Conservation (phyloP, 1,140 invertebrate genomes). For the Tribolium madens region DNA sequence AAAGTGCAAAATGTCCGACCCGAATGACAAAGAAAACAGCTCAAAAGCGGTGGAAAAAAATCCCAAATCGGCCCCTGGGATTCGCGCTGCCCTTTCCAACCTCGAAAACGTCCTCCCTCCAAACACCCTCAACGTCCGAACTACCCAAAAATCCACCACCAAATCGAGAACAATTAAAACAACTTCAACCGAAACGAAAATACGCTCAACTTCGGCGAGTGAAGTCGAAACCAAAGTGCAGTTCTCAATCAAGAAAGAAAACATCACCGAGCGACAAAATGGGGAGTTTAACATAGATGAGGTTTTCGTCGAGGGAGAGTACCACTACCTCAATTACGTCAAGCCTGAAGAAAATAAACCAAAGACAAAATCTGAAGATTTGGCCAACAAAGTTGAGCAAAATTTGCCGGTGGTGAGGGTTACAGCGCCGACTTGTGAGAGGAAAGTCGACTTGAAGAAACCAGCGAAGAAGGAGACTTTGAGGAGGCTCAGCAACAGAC, state of each 20-base stretch:
- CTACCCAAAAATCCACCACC: too few species aligned
- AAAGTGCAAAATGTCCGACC: background rate
- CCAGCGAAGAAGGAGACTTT: background rate
- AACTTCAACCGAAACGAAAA: background rate
- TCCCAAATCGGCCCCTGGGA: background rate
- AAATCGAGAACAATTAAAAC: too few species aligned
- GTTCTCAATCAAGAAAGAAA: background rate
- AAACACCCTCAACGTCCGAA: background rate
- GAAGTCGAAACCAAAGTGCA: background rate
- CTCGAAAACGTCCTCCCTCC: background rate
- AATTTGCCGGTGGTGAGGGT: background rate
- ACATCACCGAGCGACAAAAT: background rate
- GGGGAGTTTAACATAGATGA: background rate
- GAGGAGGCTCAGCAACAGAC: background rate
- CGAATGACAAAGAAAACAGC: background rate
- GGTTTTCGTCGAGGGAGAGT: background rate
- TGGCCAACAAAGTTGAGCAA: background rate
- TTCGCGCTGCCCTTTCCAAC: background rate
- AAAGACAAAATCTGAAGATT: background rate
- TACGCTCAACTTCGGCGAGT: background rate
- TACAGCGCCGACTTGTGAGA: background rate
- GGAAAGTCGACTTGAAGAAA: background rate
- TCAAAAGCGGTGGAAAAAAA: background rate
- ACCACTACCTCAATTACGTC: background rate
- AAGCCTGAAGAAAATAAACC: background rate